These are phyloP conservation scores for Astyanax mexicanus DNA, from an alignment of 2,797 vertebrate genomes.

Conservation along the genomic window DNA sequence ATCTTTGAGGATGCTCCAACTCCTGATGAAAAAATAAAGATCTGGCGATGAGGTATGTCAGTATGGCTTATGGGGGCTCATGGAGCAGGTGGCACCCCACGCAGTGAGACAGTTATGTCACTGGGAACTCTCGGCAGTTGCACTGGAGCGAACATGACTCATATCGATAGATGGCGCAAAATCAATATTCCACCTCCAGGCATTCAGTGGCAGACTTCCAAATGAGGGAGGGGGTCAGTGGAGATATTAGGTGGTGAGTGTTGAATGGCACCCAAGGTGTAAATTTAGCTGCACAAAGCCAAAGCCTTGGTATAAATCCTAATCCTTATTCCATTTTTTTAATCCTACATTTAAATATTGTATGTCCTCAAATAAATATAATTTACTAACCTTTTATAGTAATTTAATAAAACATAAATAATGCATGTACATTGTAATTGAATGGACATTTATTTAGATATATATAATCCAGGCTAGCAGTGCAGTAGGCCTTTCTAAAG, in stretches of 20 bases:
- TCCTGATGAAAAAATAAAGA: not conserved
- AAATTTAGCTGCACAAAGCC: slow-evolving; percentile 53
- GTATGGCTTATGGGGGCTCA: not conserved
- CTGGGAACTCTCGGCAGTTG: slow-evolving; percentile 54
- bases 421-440: too few species aligned
- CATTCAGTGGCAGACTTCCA: slow-evolving; percentile 60
- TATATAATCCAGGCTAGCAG: too few species aligned
- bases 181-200: slow-evolving; percentile 65
- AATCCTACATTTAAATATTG: too few species aligned
- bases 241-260: slow-evolving; percentile 49
- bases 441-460: too few species aligned
- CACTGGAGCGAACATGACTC: slow-evolving; percentile 64
- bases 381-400: too few species aligned
- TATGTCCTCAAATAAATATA: too few species aligned
- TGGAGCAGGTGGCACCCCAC: slow-evolving; percentile 13
- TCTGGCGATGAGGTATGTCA: not conserved
- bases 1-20: not conserved
- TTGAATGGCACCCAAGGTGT: slow-evolving; percentile 47
- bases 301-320: slow-evolving; percentile 48
- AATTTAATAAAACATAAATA: too few species aligned
- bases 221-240: slow-evolving; percentile 36
- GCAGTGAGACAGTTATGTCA: slow-evolving; percentile 46
- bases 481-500: slow-evolving; percentile 40
- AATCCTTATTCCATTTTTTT: too few species aligned
- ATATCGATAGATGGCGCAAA: slow-evolving; percentile 60